Base-by-base conservation (phyloP, 2,888 invertebrate species). In the Ptilodon capucinus region DNA sequence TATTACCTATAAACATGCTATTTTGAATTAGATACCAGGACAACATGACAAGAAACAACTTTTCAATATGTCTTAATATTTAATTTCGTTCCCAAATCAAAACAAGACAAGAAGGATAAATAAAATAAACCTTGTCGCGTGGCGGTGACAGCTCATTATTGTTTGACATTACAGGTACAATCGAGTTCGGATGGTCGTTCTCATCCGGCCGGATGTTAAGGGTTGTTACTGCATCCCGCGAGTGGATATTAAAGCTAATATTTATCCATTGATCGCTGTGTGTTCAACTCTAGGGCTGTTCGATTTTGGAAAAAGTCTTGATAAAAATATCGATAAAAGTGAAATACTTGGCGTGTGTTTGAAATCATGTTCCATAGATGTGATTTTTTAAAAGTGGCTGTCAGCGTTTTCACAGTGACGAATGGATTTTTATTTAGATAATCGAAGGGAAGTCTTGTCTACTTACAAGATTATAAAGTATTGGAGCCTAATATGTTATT, bases 241-340 rank as follows among this genome's bases (percentile, higher is more conserved):
- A 51, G 58, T 49, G 61, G 68, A 73, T 75, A 71, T 70, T 65
- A 71, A 68, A 69, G 74, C 72, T 68, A 81, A 85, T 84, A 80
- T 84, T 84, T 79, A 68, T 71, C 69, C 61, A 71, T 68, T 69
- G 75, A 73, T 71, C 75, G 68, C 62, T 48, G 38, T 34, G 52
- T 57, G 66, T 49, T 54, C 48, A 48, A n/a, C 3, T 17, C 17
- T 17, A 35, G 17, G 42, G 35, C 4, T 17, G 17, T 3, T 17
- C 35, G 35, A n/a, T 19, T 18, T 32, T 21, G 7, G 1, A 6
- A 17, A 35, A 17, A 35, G 11, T 9, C 17, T 6, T 35, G 8
- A 17, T 4, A 7, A 14, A 7, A 32, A 6, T 32, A 6, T 32
- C 32, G 32, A 32, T 32, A 14, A n/a, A 32, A 13, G 4, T 13